Evolutionary conservation across 2,797 vertebrate genomes (phyloP).

Genomic region (Neomorphus geoffroyi): DNA sequence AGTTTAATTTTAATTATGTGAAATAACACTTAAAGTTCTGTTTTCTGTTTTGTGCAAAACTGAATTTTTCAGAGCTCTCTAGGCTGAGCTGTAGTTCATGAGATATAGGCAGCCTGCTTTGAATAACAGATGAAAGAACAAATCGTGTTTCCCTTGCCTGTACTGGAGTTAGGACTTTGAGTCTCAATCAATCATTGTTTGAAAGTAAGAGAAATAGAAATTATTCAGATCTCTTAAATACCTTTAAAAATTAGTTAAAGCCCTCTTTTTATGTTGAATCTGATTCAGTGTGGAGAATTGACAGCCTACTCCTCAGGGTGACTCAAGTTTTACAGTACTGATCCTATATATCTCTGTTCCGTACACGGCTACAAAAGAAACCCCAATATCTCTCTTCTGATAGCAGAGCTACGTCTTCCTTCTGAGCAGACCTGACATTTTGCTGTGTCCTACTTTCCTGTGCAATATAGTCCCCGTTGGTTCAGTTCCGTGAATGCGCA

Average conservation of each 20-base stretch:
- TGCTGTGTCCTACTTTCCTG: fast-evolving
- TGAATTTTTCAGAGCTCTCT: background rate
- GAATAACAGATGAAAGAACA: background rate
- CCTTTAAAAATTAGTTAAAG: background rate
- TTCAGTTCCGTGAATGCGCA: fast-evolving
- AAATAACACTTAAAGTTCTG: background rate
- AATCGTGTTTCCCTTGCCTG: background rate
- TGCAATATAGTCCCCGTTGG: background rate
- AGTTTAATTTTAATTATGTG: slow-evolving; percentile 1
- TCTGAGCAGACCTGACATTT: background rate
- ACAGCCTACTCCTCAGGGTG: background rate
- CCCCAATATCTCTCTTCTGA: background rate
- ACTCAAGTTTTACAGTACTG: background rate
- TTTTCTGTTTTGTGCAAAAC: background rate
- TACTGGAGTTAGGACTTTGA: background rate
- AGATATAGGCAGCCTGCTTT: background rate
- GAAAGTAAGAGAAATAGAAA: background rate
- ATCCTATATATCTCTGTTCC: background rate
- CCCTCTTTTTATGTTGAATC: background rate
- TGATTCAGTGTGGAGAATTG: background rate
- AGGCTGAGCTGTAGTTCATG: background rate
- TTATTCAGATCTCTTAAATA: background rate
- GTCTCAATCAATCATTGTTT: background rate
- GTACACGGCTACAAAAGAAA: background rate
- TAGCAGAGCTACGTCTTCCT: background rate